Evolutionary conservation across 2,797 vertebrate genomes (phyloP), one percentile per base, ranked within the genome.

Genomic region (Xiphorhynchus erythropygius): DNA sequence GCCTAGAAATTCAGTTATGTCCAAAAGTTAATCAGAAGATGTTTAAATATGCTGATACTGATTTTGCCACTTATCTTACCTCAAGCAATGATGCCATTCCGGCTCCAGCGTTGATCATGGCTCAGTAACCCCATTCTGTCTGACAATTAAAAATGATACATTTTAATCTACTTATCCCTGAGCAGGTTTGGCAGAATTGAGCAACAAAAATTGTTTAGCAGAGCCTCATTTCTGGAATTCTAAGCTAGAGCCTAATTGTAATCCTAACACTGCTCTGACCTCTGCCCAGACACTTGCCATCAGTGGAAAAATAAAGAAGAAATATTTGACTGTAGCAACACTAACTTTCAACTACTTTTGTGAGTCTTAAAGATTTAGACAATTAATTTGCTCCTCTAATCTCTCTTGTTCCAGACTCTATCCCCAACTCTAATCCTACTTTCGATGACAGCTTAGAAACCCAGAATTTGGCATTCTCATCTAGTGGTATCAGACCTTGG

Each of bases 111-210:
- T 52, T 95, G 95, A 94, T 93, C 91, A 95, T 93, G 95, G 91
- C 93, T 95, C 94, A 94, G 88, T 94, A 97, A 95, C 94, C 93
- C 88, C 93, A 97, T 95, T 97, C 96, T 96, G 95, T 93, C 95
- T 95, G 93, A 96, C 95, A 97, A 94, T 97, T 97, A 97, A 95
- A 97, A 96, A 93, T 90, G 77, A 94, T 97, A 96, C 93, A 81
- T 97, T 96, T 97, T 95, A 96, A 96, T 97, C 94, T 94, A 81
- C 94, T 96, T 95, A 94, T 96, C 91, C 74, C 90, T 91, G 95
- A 95, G 91, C 91, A 94, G 77, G 83, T 95, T 90, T 96, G 96
- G 93, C 93, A 95, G 93, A 95, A 95, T 13, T 49, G 65, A 95
- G 77, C 80, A 84, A 88, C 59, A 90, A 88, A 96, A 95, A 87